A percentile compares a stretch with the other conserved stretches of the same genome.
These are phyloP conservation scores for Trachelus iudaicus DNA, from an alignment of 2,888 invertebrate species.

Conservation along the genomic window DNA sequence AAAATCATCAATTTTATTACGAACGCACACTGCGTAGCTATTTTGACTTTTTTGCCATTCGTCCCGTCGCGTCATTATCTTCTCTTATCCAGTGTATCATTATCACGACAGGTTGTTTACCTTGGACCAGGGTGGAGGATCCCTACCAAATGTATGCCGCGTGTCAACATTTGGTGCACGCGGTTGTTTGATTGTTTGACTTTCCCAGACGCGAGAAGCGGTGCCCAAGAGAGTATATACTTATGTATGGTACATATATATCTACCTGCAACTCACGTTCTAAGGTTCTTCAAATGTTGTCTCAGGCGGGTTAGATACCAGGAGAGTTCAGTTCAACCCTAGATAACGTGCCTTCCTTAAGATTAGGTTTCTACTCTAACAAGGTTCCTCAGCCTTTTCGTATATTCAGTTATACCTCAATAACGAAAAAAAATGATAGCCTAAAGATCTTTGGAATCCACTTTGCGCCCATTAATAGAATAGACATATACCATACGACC, in stretches of 20 bases:
- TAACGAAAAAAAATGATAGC: not conserved
- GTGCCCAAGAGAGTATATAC: constrained; percentile 27
- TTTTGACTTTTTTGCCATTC: not conserved
- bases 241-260: constrained; percentile 19
- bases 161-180: constrained; percentile 58
- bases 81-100: constrained; percentile 51
- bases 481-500: not conserved
- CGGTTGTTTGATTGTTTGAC: constrained; percentile 62
- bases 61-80: constrained; percentile 8
- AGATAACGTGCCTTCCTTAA: constrained; percentile 39
- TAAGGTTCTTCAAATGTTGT: constrained; percentile 59
- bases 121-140: constrained; percentile 34
- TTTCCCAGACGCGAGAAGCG: constrained; percentile 60
- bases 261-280: constrained; percentile 52
- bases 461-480: not conserved
- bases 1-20: not conserved
- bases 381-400: not conserved
- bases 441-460: not conserved
- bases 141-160: constrained; percentile 55
- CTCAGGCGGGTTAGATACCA: constrained; percentile 59
- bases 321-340: constrained; percentile 34
- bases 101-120: constrained; percentile 64
- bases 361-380: constrained; percentile 30
- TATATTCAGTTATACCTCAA: not conserved
- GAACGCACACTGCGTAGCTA: not conserved